phyloP scores from a whole-genome alignment of 2,888 invertebrate species.

The Drosophila multiciliata region DNA sequence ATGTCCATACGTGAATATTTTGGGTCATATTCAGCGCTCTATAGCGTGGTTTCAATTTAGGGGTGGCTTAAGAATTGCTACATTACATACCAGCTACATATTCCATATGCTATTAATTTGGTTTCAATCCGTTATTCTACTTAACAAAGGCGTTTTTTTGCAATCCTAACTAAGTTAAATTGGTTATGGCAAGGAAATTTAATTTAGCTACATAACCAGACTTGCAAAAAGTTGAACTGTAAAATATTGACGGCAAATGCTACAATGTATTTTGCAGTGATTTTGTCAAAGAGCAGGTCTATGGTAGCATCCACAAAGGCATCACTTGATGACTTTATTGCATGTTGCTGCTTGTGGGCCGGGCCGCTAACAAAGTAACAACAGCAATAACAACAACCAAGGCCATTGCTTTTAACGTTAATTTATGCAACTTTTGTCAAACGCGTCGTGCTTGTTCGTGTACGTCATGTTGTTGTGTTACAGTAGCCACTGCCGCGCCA shows the following conservation, averaged over 20 bases:
- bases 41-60: background rate
- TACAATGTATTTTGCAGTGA: constrained; percentile 46
- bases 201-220: constrained; percentile 45
- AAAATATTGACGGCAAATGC: constrained; percentile 44
- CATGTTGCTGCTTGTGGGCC: constrained; percentile 60
- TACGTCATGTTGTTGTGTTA: constrained; percentile 39
- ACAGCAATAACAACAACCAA: constrained; percentile 40
- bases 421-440: constrained; percentile 81
- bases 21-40: constrained; percentile 2
- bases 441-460: constrained; percentile 57
- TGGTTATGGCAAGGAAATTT: constrained; percentile 29
- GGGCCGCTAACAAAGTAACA: constrained; percentile 67
- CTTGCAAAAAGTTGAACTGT: constrained; percentile 31
- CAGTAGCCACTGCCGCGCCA: constrained; percentile 31
- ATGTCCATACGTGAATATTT: constrained; percentile 29
- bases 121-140: background rate
- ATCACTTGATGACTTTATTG: constrained; percentile 78
- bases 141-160: background rate
- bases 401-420: constrained; percentile 76
- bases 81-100: background rate
- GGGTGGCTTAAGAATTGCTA: constrained; percentile 11
- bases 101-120: background rate
- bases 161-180: background rate
- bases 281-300: constrained; percentile 31
- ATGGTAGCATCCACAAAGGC: constrained; percentile 44